phyloP scores from a whole-genome alignment of 1,140 invertebrate species.

The Diprion similis region DNA sequence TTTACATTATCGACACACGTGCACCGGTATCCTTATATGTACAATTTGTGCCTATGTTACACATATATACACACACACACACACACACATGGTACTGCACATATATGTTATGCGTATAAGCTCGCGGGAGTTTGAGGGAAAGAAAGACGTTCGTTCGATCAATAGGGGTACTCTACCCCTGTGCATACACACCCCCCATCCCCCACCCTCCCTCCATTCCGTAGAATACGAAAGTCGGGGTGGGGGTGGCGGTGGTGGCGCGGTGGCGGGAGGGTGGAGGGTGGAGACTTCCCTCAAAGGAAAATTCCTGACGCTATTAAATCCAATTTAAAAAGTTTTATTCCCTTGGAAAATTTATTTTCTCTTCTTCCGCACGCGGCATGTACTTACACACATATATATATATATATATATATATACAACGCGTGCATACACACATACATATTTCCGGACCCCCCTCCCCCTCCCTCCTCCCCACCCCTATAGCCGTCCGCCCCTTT shows the following conservation, averaged over 20 bases:
- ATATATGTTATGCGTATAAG: no score
- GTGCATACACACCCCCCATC: not conserved
- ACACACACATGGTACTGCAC: no score
- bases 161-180: constrained; percentile 18
- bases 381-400: no score
- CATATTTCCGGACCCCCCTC: not conserved
- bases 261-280: constrained; percentile 16
- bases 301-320: constrained; percentile 61
- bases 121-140: no score
- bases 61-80: no score
- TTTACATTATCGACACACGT: no score
- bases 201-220: not conserved
- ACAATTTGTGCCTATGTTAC: no score
- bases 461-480: constrained; percentile 13
- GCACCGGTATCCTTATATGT: no score
- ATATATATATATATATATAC: no score
- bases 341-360: constrained; percentile 43
- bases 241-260: constrained; percentile 17
- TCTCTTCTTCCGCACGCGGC: constrained; percentile 19
- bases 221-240: constrained; percentile 14
- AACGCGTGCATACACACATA: no score
- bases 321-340: constrained; percentile 61
- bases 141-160: not conserved
- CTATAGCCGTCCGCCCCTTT: not conserved
- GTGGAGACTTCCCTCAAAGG: constrained; percentile 51